These are phyloP conservation scores for Loxodonta africana DNA, from an alignment of 2,113 vertebrate genomes.

Conservation along the genomic window DNA sequence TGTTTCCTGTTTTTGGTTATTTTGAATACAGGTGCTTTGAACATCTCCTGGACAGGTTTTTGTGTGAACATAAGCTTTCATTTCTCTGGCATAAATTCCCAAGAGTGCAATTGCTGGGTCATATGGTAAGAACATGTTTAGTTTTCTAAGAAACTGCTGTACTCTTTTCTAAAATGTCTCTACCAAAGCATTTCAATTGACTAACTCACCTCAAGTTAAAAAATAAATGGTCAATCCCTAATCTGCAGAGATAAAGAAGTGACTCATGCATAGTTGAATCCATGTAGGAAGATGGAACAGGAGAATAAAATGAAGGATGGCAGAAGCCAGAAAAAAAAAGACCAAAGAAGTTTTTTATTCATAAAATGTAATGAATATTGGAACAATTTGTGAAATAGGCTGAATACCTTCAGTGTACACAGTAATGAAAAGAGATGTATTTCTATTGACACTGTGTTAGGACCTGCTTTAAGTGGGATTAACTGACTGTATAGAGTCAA, in stretches of 20 bases:
- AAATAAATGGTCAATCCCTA: background rate
- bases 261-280: background rate
- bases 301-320: background rate
- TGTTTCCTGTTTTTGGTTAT: background rate
- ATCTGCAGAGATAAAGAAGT: background rate
- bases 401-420: background rate
- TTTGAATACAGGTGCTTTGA: background rate
- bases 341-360: background rate
- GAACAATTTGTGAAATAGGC: background rate
- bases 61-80: background rate
- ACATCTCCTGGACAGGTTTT: background rate
- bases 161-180: background rate
- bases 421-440: background rate
- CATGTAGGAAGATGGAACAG: background rate
- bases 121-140: background rate
- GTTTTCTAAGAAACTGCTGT: background rate
- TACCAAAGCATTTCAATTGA: constrained; percentile 31
- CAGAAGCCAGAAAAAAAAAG: background rate
- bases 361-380: background rate
- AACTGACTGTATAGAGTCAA: fast-evolving
- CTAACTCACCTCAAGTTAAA: constrained; percentile 18
- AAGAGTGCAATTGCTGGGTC: background rate
- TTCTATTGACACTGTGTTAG: background rate
- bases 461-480: background rate
- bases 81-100: constrained; percentile 22